Base-by-base conservation (phyloP, 1,140 invertebrate genomes). In the Hyposmocoma kahamanoa region DNA sequence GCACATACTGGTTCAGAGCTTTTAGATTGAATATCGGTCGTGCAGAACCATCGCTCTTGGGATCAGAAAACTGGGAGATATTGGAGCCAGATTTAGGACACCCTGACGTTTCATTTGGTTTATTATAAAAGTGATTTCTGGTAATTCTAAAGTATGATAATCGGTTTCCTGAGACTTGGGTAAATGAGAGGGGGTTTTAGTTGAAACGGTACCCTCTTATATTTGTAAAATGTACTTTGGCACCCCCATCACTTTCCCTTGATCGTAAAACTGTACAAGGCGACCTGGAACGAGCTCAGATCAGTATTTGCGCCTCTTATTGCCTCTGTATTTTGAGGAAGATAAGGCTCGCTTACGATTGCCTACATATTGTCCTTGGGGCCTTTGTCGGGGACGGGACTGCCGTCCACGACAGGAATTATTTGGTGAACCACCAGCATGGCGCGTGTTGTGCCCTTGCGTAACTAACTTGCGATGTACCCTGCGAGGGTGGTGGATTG, bases 1-100 rank as follows among this genome's bases (percentile, higher is more conserved):
- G 28, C 21, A 71, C 43, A 48, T 62, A 56, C 0, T 47, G 9
- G 47, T 75, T 69, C 17, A 75, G 39, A 11, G 44, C 48, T 30
- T 62, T 54, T 0, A 67, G 41, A 38, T 73, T 69, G 62, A 73
- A 69, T 30, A 73, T 69, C 0, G 61, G 64, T 1, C 44, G 26
- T 3, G 38, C 20, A 20, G 57, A 24, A 9, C 50, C 50, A 36
- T 58, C 47, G 10, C 10, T 10, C 38, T 59, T 54, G 28, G 52
- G 54, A 0, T 62, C 9, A 72, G 28, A 45, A 73, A 72, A 38
- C 65, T 71, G 18, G 57, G 47, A 9, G 48, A 45, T 1, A 6
- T 26, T 1, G 32, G 26, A 4, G 47, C 46, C 15, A 32, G 18
- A 36, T 50, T 30, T 34, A 54, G 21, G 10, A 59, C 18, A 8